Evolutionary conservation across 2,888 invertebrate species (phyloP), one percentile per base, ranked within the genome.

Genomic region (Lithophane socia): DNA sequence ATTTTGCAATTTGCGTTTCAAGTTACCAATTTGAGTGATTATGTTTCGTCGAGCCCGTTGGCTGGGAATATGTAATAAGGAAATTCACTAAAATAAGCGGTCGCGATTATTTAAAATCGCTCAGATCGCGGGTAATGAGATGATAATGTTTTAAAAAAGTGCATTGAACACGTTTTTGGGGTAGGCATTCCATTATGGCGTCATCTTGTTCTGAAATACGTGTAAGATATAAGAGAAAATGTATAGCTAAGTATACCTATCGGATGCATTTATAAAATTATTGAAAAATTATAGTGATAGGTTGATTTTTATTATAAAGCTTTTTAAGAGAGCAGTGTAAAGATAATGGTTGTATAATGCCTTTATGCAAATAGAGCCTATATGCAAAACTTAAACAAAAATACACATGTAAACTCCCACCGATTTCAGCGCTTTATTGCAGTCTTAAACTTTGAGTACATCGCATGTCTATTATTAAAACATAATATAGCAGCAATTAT

Each of bases 1-100:
- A 95, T 95, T 95, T 94, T 86, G 94, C 94, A 96, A 96, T 96
- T 96, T 95, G 93, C 93, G 92, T 92, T 93, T 93, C 94, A 90
- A 91, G 92, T 94, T 94, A 94, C 93, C 93, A 95, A 96, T 96
- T 95, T 94, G 92, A 94, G 91, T 94, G 92, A 95, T 95, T 94
- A 95, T 91, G 87, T 90, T 89, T 87, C 91, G 82, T 88, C 86
- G 89, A 90, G 88, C 91, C 90, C 91, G 91, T 93, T 92, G 89
- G 88, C 90, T 90, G 90, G 82, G 92, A 93, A 93, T 93, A 92
- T 93, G 91, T 94, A 94, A 94, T 94, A 92, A 94, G 92, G 91
- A 93, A 93, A 92, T 92, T 93, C 89, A 77, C 88, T 88, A 92
- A 94, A 93, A 94, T 91, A 80, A 90, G 89, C 87, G 89, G 88